Base-by-base conservation (phyloP, 1,140 invertebrate genomes). In the Octopus sinensis region DNA sequence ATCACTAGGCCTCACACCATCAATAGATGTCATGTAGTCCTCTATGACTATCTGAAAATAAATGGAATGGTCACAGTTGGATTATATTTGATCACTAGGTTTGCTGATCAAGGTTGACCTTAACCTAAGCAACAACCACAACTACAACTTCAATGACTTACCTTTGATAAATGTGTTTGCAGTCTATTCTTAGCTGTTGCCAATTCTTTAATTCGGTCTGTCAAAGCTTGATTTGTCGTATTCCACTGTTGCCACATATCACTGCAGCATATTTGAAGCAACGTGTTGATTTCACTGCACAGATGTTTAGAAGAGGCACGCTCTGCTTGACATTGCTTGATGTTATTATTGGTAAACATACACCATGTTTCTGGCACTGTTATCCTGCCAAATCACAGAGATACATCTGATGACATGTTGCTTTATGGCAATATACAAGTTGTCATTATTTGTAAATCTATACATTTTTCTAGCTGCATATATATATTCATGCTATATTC, bases 201-300 rank as follows among this genome's bases (percentile, higher is more conserved):
- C 73, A 85, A 84, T 83, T 91, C 90, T 84, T 89, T 87, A 81
- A 90, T 88, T 77, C 91, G 85, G 81, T 89, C 84, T 76, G 87
- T 89, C 73, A 91, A 85, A 53, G 87, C 86, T 23, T 87, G 87
- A 81, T 91, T 91, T 78, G 90, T 90, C 84, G 85, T 93, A 87
- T 94, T 96, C 96, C 96, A 98, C 81, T 94, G 92, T 88, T 96
- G 94, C 96, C 96, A 97, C 88, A 97, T 95, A 86, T 96, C 94
- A 86, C 94, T 94, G 71, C 95, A 94, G 54, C 95, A 94, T 73
- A 94, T 93, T 90, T 95, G 96, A 10, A 97, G 93, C 62, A 96
- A 91, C 86, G 94, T 94, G 82, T 97, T 96, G 43, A 94, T 93
- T 86, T 95, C 95, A 56, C 92, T 91, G 7, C 96, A 92, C 87